Base-by-base conservation (phyloP, 2,113 vertebrate genomes). In the Anguilla japonica region DNA sequence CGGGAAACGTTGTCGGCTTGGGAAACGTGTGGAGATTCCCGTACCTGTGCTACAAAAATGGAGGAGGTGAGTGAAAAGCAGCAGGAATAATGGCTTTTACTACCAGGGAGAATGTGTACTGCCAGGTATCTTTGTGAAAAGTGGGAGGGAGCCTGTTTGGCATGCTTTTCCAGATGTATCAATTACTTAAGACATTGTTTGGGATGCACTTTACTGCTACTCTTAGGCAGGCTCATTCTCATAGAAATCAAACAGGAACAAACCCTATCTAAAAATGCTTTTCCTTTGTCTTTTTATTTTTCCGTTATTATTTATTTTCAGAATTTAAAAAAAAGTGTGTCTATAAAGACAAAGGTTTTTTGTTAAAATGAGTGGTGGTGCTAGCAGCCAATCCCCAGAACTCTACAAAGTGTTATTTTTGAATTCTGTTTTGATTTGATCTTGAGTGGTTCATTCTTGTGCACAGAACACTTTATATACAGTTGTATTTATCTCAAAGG, bases 21-120 rank as follows among this genome's bases (percentile, higher is more conserved):
- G 95, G 95, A 67, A 96, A 95, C 26, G 94, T 96, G 41, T 96
- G 95, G 95, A 93, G 95, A 87, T 96, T 96, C 89, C 95, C 95
- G 1, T 96, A 95, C 90, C 91, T 96, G 84, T 96, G 95, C 90
- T 96, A 95, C 93, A 96, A 95, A 90, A 96, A 96, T 26, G 95
- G 95, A 90, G 95, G 95, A 91, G 95, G 95, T 95, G 86, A 88
- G 92, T 85, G 11, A 22, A 92, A 22, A 2, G 29, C 40, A 8
- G 0, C 60, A 67, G 22, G 13, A 53, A 53, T 53, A 67, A 4
- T 22, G 60, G 5, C 60, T 26, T 2, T 67, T 22, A 60, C 56
- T 60, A 3, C 20, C 60, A 67, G 22, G 5, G 60, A 67, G 60
- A 67, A n/a, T 34, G n/a, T 75, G 60, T 75, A 29, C 5, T 26